A percentile compares a stretch with the other conserved stretches of the same genome.
Conservation (phyloP, 2,888 invertebrate genomes). For the Ennomos fuscantarius region DNA sequence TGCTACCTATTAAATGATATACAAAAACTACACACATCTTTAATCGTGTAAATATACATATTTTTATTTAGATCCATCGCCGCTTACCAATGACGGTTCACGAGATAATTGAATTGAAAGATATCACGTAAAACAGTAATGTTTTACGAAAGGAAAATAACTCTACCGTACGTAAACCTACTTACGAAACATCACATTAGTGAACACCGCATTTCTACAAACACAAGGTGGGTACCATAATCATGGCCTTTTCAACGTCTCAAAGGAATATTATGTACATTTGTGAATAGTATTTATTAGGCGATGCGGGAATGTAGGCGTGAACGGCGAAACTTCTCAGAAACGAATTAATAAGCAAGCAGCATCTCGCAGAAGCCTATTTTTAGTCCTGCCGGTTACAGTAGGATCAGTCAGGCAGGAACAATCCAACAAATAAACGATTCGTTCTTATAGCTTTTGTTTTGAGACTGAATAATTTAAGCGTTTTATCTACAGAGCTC, state of each 20-base stretch:
- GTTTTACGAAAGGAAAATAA: conserved; percentile 8
- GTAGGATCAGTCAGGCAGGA: conserved; percentile 16
- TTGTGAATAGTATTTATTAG: conserved; percentile 29
- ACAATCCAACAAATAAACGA: conserved; percentile 11
- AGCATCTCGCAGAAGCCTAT: conserved; percentile 48
- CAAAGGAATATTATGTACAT: conserved; percentile 23
- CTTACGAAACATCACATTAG: conserved; percentile 2
- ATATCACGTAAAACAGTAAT: conserved; percentile 13
- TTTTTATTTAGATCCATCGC: no score
- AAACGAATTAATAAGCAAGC: conserved; percentile 46
- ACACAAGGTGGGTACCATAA: conserved; percentile 12
- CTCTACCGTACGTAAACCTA: neutral
- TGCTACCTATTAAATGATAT: no score
- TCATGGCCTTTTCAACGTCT: conserved; percentile 23
- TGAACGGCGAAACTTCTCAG: conserved; percentile 33
- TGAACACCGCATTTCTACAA: conserved; percentile 13
- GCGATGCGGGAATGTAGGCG: conserved; percentile 20
- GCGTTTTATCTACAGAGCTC: neutral
- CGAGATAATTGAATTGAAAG: conserved; percentile 6
- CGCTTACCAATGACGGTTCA: neutral
- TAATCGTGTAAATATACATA: no score
- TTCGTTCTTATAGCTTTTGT: conserved; percentile 10
- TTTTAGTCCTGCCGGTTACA: conserved; percentile 37
- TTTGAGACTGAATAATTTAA: neutral
- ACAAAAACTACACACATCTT: no score